Percentiles rank a stretch among this genome's conserved stretches.
Evolutionary conservation across 1,140 invertebrate species (phyloP).

Genomic region (Trypoxylus dichotomus): DNA sequence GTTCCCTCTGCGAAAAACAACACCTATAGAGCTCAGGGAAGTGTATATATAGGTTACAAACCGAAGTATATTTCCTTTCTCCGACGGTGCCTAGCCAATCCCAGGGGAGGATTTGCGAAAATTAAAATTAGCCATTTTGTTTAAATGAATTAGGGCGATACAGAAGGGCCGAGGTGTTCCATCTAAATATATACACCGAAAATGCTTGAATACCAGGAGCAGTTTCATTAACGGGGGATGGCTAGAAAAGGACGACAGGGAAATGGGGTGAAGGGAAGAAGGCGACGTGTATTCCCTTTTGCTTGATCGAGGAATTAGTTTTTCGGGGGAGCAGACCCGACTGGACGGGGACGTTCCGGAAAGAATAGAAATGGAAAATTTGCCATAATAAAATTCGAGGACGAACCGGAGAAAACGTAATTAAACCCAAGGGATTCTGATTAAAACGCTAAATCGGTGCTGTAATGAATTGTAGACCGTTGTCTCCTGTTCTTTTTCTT

Average conservation of each 20-base stretch:
- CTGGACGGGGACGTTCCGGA: background rate
- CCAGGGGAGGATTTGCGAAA: background rate
- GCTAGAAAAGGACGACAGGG: background rate
- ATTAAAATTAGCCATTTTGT: background rate
- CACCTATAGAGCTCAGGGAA: too few species aligned
- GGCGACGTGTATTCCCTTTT: background rate
- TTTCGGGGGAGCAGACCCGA: background rate
- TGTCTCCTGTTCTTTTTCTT: too few species aligned
- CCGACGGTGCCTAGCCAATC: background rate
- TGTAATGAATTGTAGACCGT: too few species aligned
- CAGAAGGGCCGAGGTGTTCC: background rate
- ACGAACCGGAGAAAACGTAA: background rate
- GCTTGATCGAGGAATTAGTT: background rate
- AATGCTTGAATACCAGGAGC: background rate
- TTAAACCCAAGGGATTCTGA: background rate
- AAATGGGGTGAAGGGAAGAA: background rate
- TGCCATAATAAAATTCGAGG: background rate
- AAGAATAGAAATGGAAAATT: slow-evolving; percentile 3
- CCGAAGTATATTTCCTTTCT: too few species aligned
- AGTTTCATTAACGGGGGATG: background rate
- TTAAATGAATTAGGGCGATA: background rate
- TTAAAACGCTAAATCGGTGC: too few species aligned
- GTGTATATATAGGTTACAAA: too few species aligned
- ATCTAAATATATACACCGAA: background rate
- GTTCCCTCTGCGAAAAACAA: too few species aligned